Conservation (phyloP, 2,888 invertebrate species). For the Oscheius sp. region DNA sequence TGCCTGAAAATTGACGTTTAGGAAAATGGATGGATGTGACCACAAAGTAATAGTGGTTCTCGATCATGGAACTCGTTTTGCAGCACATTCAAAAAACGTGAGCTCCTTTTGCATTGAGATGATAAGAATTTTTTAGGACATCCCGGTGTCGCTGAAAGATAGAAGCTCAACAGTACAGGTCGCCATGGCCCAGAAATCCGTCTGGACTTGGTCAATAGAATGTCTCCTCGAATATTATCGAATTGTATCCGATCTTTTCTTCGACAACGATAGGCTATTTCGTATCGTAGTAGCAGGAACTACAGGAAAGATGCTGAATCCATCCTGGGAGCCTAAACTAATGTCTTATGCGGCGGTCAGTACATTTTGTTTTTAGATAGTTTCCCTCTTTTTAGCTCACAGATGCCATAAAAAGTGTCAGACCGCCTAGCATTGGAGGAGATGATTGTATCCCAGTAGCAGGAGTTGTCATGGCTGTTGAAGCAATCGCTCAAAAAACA, state of each 20-base stretch:
- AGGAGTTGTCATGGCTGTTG: slow-evolving; percentile 62
- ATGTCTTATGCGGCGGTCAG: slow-evolving; percentile 2
- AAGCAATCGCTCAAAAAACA: slow-evolving; percentile 55
- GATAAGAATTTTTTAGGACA: slow-evolving; percentile 7
- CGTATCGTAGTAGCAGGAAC: slow-evolving; percentile 88
- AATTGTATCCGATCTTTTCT: slow-evolving; percentile 92
- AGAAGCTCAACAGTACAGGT: slow-evolving; percentile 8
- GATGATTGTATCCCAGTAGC: slow-evolving; percentile 36
- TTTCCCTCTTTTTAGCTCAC: background rate
- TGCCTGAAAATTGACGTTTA: background rate
- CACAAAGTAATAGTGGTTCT: slow-evolving; percentile 94
- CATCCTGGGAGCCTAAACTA: slow-evolving; percentile 20
- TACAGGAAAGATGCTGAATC: slow-evolving; percentile 79
- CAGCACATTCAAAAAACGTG: slow-evolving; percentile 5
- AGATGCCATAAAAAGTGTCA: slow-evolving; percentile 51
- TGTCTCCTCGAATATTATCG: slow-evolving; percentile 94
- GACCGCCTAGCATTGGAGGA: background rate
- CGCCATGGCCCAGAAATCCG: slow-evolving; percentile 83
- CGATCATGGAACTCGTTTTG: slow-evolving; percentile 92
- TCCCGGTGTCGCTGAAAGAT: slow-evolving; percentile 22
- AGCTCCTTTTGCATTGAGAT: background rate
- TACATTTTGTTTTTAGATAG: slow-evolving; percentile 2
- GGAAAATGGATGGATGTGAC: background rate
- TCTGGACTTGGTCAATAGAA: slow-evolving; percentile 97
- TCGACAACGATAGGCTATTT: slow-evolving; percentile 77